Base-by-base conservation (phyloP, 2,888 invertebrate species). In the Tetragonula carbonaria region DNA sequence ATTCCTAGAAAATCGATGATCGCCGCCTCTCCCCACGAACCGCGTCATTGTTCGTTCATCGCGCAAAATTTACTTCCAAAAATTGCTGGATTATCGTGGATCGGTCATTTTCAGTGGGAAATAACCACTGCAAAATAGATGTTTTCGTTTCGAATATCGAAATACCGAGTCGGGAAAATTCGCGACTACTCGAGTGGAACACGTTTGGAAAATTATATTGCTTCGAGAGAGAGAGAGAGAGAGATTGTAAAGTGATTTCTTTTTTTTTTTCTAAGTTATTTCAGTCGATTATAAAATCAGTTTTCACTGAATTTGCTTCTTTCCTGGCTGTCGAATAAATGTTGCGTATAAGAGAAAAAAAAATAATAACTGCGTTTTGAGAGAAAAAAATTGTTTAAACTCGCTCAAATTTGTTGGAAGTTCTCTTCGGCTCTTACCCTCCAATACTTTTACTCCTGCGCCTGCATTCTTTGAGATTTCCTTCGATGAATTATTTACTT, bases 401-500 rank as follows among this genome's bases (percentile, higher is more conserved):
- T 5, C 14, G 18, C 1, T 63, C 6, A 16, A 18, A 62, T 16
- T 23, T 63, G 11, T n/a, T 38, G 4, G 2, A 50, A 8, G 2
- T n/a, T 45, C 23, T 1, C 8, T 28, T 62, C 23, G 0, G 3
- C 38, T n/a, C 38, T 59, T 59, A 18, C 45, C 28, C 33, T 33
- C 33, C 21, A 11, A 72, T 57, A 59, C n/a, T 57, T 57, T 72
- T 38, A 72, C 45, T 45, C 23, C 23, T 45, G 16, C 14, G 6
- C 45, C 45, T 18, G 23, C 28, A 13, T 66, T 55, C n/a, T 38
- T 18, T n/a, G 13, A 13, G 53, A 66, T 66, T 45, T 23, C 57
- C 16, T 18, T 21, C 23, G 53, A 74, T 74, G 55, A 74, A 74
- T 74, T 74, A 55, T 74, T 74, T 74, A 66, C 38, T 18, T 38